Base-by-base conservation (phyloP, 53 echinoderm and acorn worm species). In the Zoroaster sp. region DNA sequence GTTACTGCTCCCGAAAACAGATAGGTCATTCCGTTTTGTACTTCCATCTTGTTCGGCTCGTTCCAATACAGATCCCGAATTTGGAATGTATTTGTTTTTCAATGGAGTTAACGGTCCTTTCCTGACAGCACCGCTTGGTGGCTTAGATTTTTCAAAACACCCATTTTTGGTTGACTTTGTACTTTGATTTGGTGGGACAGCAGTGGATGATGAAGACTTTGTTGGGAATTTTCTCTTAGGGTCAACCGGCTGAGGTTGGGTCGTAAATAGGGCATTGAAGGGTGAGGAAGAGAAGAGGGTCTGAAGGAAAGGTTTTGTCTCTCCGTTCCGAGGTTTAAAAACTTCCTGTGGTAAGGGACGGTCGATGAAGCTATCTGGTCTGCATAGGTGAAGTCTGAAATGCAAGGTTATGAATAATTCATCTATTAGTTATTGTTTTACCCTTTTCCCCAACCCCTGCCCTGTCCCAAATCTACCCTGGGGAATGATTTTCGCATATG, bases 261-360 rank as follows among this genome's bases (percentile, higher is more conserved):
- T 31, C 7, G 75, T 71, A 53, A 95, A 97, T 32, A 97, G 87
- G 4, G 97, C 92, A 65, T 85, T 87, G 92, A 97, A 97, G 1
- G 97, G 97, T 4, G 97, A 78, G 59, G 91, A 94, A 34, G 97
- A 95, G 72, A 93, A 97, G 11, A 97, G 88, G 36, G 95, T 72
- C 31, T 97, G 92, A 17, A 97, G 89, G 54, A 97, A 97, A 35
- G 91, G 94, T 80, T 87, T 95, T 13, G 88, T 51, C 44, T 75
- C 75, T 9, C 78, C 83, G 14, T 90, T 82, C 47, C 65, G 86
- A 3, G 89, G 51, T 66, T 92, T 92, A 90, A 97, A 94, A 86
- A 94, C 95, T 63, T 91, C 83, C 17, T 73, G 39, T 52, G 96
- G 96, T 76, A 96, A 88, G 90, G 92, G 92, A 73, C 92, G 89